Percentiles rank a stretch among this genome's conserved stretches.
phyloP scores from a whole-genome alignment of 92 coral and sea anemone genomes.

The Porites cylindrica region DNA sequence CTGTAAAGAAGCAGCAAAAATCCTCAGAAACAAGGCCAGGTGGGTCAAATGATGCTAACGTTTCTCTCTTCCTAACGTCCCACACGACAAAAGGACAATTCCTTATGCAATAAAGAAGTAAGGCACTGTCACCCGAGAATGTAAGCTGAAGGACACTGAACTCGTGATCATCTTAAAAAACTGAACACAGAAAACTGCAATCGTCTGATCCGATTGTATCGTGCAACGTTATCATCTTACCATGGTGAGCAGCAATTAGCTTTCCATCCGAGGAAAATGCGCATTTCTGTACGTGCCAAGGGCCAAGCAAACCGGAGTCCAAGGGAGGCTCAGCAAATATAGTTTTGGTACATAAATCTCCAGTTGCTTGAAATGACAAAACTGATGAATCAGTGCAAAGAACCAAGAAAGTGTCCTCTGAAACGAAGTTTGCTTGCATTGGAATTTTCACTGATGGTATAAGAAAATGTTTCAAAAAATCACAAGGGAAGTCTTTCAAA shows the following conservation, averaged over 20 bases:
- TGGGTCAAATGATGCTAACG: too few relatives aligned
- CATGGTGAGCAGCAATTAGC: neutral
- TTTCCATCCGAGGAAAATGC: neutral
- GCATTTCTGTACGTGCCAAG: neutral
- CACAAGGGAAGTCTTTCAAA: too few relatives aligned
- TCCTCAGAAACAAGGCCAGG: too few relatives aligned
- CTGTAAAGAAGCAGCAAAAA: too few relatives aligned
- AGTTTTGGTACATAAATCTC: neutral
- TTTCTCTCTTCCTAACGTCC: too few relatives aligned
- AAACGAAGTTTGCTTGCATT: neutral
- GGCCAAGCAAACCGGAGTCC: neutral
- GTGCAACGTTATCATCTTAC: neutral
- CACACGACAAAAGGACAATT: too few relatives aligned
- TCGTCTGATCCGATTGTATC: neutral
- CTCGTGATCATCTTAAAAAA: neutral
- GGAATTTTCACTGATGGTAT: neutral
- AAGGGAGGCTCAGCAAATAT: too few relatives aligned
- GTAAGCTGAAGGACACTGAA: neutral
- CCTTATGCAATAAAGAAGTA: too few relatives aligned
- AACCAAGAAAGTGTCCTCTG: neutral
- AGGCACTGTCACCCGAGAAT: conserved; percentile 18
- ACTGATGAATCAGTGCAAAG: neutral
- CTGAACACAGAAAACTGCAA: neutral
- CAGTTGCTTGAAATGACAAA: neutral
- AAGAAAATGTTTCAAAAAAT: too few relatives aligned